Conservation (phyloP, 2,797 vertebrate genomes). For the Eurystomus glaucurus region DNA sequence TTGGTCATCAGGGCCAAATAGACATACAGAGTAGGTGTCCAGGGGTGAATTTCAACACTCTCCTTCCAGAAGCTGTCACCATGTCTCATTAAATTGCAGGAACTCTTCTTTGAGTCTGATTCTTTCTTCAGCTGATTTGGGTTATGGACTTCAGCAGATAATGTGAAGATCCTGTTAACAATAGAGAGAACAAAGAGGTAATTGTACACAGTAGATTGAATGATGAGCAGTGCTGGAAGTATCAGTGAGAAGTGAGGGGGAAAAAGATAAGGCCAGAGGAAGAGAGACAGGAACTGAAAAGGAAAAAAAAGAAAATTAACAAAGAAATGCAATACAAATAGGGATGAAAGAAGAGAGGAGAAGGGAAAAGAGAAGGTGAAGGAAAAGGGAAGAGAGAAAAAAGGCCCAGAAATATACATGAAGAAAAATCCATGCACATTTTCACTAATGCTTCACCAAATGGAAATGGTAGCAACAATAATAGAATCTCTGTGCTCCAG, state of each 20-base stretch:
- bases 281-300: not conserved
- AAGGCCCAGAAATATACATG: not conserved
- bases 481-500: slow-evolving; percentile 12
- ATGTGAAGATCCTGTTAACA: not conserved
- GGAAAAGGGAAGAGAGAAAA: not conserved
- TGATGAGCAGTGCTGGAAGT: not conserved
- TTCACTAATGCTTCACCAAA: slow-evolving; percentile 13
- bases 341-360: not conserved
- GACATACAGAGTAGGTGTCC: not conserved
- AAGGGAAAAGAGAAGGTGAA: not conserved
- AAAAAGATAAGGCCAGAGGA: not conserved
- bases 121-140: not conserved
- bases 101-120: not conserved
- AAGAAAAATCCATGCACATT: not conserved
- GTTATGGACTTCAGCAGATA: not conserved
- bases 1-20: not conserved
- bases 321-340: not conserved
- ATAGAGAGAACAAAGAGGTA: not conserved
- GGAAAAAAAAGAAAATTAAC: not conserved
- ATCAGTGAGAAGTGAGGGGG: not conserved
- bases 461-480: slow-evolving; percentile 5
- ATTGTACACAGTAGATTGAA: not conserved
- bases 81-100: not conserved
- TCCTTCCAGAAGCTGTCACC: not conserved
- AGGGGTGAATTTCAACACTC: not conserved